phyloP scores from a whole-genome alignment of 2,113 vertebrate species.

The Gasterosteus aculeatus region DNA sequence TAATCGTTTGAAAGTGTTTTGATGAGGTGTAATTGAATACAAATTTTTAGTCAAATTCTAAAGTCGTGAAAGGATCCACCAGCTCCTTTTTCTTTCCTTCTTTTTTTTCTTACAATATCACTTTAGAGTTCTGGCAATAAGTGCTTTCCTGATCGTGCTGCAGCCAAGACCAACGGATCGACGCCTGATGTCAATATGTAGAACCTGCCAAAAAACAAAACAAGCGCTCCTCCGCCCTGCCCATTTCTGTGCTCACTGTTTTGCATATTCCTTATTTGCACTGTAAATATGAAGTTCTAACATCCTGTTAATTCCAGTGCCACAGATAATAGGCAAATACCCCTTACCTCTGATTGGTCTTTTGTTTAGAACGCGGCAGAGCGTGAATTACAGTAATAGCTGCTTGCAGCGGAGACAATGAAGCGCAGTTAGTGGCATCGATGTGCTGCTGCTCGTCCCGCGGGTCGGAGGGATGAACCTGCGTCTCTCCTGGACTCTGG shows the following conservation, averaged over 20 bases:
- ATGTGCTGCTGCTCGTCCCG: conserved; percentile 65
- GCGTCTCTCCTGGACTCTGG: conserved; percentile 1
- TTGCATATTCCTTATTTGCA: conserved; percentile 61
- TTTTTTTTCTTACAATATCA: conserved; percentile 8
- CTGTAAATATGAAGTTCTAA: conserved; percentile 37
- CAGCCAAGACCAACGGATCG: conserved; percentile 36
- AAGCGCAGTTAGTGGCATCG: conserved; percentile 75
- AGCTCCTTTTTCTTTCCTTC: background rate
- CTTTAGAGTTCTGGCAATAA: background rate
- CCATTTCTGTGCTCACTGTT: conserved; percentile 20
- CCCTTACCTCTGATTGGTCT: no score
- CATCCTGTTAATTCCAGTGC: conserved; percentile 18
- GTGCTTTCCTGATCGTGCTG: conserved; percentile 40
- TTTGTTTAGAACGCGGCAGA: no score
- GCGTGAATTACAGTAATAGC: no score
- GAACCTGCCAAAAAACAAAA: conserved; percentile 50
- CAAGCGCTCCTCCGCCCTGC: conserved; percentile 33
- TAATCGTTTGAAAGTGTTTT: conserved; percentile 31
- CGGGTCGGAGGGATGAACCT: conserved; percentile 36
- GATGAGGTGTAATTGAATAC: conserved; percentile 11
- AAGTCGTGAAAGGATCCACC: background rate
- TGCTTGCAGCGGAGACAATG: conserved; percentile 72
- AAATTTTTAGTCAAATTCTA: conserved; percentile 1
- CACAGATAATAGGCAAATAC: conserved; percentile 48
- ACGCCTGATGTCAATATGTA: conserved; percentile 35